Evolutionary conservation across 2,888 invertebrate genomes (phyloP), one percentile per base, ranked within the genome.

Genomic region (Selenia dentaria): DNA sequence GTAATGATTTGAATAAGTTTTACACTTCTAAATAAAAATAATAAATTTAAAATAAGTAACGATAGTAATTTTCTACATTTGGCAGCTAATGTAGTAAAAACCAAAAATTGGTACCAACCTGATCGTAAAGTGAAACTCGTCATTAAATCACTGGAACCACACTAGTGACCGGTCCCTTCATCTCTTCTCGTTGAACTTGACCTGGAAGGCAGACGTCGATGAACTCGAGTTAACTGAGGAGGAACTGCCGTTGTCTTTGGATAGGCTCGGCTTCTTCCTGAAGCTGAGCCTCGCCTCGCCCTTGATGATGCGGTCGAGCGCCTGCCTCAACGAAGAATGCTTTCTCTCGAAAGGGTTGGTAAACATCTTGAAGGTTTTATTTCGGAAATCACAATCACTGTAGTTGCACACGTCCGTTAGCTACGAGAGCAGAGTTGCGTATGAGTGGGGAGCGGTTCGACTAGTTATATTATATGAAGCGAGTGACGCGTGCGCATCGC

Each of bases 321-420:
- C 91, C 70, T 94, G 94, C 62, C 94, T 91, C 70, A 94, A 88
- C 42, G 92, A 92, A 9, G 93, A 94, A 73, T 94, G 94, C 62
- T 94, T 94, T 59, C 94, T 92, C 59, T 94, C 94, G 71, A 94
- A 94, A 40, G 94, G 94, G 74, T 94, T 94, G 49, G 94, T 93
- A 66, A 92, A 94, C 94, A 94, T 94, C 61, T 79, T 89, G 41
- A 28, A 29, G 5, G 46, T 22, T 33, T 50, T 31, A 13, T 24
- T 18, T 53, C 28, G 34, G 16, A 42, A 45, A 42, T 53, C 39
- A 57, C 57, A 38, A 49, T 44, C 50, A 54, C 32, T 42, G 51
- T 8, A 22, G 8, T 22, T 2, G 8, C 22, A 64, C 53, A 67
- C 81, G 84, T 78, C 61, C 59, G 69, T 55, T 64, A 61, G 45